phyloP scores from a whole-genome alignment of 2,888 invertebrate genomes.

The Pheosia tremula region DNA sequence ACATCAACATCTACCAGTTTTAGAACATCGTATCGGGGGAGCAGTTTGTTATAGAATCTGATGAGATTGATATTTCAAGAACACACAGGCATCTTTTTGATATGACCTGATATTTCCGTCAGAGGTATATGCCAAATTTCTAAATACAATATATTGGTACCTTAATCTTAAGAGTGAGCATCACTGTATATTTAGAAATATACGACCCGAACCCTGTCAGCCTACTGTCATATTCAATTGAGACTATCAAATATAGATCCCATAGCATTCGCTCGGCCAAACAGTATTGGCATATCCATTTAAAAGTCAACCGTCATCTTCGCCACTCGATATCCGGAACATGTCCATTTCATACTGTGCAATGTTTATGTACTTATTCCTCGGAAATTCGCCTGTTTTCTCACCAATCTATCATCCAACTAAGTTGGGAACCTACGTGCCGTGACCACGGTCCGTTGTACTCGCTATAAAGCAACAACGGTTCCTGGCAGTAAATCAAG shows the following conservation, averaged over 20 bases:
- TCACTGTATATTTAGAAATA: background rate
- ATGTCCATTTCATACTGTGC: constrained; percentile 9
- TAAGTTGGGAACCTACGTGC: constrained; percentile 17
- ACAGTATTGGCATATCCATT: constrained; percentile 17
- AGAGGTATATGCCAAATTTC: no score
- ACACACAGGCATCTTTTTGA: background rate
- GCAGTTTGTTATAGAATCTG: background rate
- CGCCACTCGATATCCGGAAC: constrained; percentile 12
- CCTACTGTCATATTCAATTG: background rate
- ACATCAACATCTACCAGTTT: background rate
- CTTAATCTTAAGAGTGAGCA: no score
- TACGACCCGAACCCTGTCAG: background rate
- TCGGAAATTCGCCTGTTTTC: constrained; percentile 13
- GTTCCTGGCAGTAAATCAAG: constrained; percentile 19
- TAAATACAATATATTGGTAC: no score
- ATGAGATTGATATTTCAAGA: background rate
- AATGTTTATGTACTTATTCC: constrained; percentile 8
- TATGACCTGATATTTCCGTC: no score
- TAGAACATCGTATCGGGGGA: background rate
- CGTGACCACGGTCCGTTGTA: constrained; percentile 15
- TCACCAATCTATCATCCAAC: constrained; percentile 12
- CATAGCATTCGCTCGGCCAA: constrained; percentile 4
- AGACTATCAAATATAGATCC: background rate
- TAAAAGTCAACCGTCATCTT: constrained; percentile 15
- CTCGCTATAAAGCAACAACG: constrained; percentile 16